These are phyloP conservation scores for Strongylocentrotus purpuratus DNA, from an alignment of 35 echinoderm and acorn worm species.

Conservation along the genomic window DNA sequence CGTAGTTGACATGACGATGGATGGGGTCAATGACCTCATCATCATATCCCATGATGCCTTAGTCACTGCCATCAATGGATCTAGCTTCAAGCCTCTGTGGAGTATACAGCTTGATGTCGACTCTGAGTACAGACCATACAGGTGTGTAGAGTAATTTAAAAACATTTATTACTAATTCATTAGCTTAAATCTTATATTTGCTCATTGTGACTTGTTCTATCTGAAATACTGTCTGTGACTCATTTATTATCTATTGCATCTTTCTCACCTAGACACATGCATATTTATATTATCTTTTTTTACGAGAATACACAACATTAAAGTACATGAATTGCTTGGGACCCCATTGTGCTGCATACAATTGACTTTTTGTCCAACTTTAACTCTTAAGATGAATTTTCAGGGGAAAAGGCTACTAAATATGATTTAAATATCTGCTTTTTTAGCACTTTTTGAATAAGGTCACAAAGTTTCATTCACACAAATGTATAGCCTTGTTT, in stretches of 20 bases:
- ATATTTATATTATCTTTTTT: not conserved
- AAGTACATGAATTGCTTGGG: too few relatives aligned
- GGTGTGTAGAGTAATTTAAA: not conserved
- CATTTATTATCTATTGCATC: not conserved
- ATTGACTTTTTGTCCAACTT: too few relatives aligned
- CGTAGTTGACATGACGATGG: conserved; percentile 66
- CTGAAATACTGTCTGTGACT: too few relatives aligned
- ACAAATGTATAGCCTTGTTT: too few relatives aligned
- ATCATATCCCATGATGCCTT: conserved; percentile 56
- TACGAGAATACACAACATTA: not conserved
- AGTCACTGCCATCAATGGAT: conserved; percentile 55
- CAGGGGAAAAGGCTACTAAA: not conserved
- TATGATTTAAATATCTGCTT: not conserved
- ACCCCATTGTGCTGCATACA: too few relatives aligned
- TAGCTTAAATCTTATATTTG: too few relatives aligned
- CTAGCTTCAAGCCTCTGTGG: conserved; percentile 15
- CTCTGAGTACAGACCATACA: not conserved
- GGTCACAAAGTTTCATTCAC: too few relatives aligned
- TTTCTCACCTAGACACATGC: too few relatives aligned
- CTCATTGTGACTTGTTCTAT: too few relatives aligned
- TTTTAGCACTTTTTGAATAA: too few relatives aligned
- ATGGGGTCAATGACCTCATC: conserved; percentile 66
- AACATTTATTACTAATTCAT: too few relatives aligned
- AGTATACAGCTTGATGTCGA: not conserved
- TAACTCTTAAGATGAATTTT: too few relatives aligned